phyloP scores from a whole-genome alignment of 2,888 invertebrate species.

The Notodonta dromedarius region DNA sequence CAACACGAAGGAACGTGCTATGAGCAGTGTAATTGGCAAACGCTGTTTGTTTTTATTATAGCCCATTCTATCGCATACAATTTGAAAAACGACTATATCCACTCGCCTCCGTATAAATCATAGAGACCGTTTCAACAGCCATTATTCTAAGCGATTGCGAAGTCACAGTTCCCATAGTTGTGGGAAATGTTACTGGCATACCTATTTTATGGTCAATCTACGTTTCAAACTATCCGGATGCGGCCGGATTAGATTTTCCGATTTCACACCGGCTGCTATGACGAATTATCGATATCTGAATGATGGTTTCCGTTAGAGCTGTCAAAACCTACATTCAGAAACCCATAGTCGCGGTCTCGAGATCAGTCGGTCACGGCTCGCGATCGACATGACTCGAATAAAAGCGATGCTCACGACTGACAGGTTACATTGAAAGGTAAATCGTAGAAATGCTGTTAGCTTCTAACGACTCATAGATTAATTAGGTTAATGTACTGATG shows the following conservation, averaged over 20 bases:
- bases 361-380: conserved; percentile 61
- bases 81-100: conserved; percentile 35
- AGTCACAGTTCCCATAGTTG: conserved; percentile 34
- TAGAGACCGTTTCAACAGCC: conserved; percentile 27
- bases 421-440: conserved; percentile 11
- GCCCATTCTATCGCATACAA: conserved; percentile 22
- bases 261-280: conserved; percentile 36
- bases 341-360: conserved; percentile 38
- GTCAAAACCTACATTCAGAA: conserved; percentile 32
- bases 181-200: conserved; percentile 27
- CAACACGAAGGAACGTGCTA: conserved; percentile 25
- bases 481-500: conserved; percentile 42
- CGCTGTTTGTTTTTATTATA: conserved; percentile 41
- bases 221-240: conserved; percentile 26
- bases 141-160: conserved; percentile 14
- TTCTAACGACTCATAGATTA: conserved; percentile 32
- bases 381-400: conserved; percentile 52
- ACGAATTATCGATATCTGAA: conserved; percentile 35
- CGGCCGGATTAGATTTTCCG: conserved; percentile 35
- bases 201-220: conserved; percentile 29
- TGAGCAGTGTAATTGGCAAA: conserved; percentile 20
- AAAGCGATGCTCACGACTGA: conserved; percentile 18
- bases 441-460: conserved; percentile 21
- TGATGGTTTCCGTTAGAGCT: conserved; percentile 52
- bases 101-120: conserved; percentile 19